These are phyloP conservation scores for Drosophila albomicans DNA, from an alignment of 1,140 invertebrate genomes.

Conservation along the genomic window DNA sequence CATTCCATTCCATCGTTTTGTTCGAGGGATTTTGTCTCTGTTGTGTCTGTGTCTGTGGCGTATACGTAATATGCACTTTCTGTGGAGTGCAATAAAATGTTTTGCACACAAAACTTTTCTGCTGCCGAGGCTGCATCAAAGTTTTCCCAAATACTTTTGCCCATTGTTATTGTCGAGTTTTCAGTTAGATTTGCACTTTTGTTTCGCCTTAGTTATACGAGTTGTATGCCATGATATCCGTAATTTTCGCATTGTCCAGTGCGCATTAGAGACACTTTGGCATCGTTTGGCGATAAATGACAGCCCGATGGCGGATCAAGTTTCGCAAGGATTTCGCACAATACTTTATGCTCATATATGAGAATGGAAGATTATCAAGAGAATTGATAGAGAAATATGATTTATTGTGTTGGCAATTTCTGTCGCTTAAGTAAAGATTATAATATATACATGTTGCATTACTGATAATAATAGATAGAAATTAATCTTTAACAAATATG, in stretches of 20 bases:
- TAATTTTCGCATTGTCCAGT: conserved; percentile 31
- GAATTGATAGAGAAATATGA: conserved; percentile 7
- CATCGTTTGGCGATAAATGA: conserved; percentile 62
- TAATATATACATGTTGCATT: neutral
- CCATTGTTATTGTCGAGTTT: conserved; percentile 64
- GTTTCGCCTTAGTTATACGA: conserved; percentile 32
- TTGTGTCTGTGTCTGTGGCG: conserved; percentile 46
- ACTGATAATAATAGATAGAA: neutral
- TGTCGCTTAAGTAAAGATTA: neutral
- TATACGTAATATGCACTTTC: conserved; percentile 68
- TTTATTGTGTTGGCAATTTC: conserved; percentile 6
- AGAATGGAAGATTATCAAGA: conserved; percentile 1
- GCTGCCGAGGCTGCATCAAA: conserved; percentile 51
- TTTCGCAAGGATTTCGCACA: conserved; percentile 42
- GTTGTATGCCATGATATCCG: conserved; percentile 39
- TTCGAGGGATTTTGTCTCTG: neutral
- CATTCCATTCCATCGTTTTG: neutral
- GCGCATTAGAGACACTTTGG: conserved; percentile 65
- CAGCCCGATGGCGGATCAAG: conserved; percentile 58
- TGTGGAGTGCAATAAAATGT: conserved; percentile 80
- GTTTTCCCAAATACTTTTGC: conserved; percentile 68
- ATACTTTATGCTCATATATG: conserved; percentile 16
- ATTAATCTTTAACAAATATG: neutral
- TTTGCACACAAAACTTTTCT: conserved; percentile 69
- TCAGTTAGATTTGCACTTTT: conserved; percentile 72